Base-by-base conservation (phyloP, 2,113 vertebrate species). In the Malaclemys terrapin region DNA sequence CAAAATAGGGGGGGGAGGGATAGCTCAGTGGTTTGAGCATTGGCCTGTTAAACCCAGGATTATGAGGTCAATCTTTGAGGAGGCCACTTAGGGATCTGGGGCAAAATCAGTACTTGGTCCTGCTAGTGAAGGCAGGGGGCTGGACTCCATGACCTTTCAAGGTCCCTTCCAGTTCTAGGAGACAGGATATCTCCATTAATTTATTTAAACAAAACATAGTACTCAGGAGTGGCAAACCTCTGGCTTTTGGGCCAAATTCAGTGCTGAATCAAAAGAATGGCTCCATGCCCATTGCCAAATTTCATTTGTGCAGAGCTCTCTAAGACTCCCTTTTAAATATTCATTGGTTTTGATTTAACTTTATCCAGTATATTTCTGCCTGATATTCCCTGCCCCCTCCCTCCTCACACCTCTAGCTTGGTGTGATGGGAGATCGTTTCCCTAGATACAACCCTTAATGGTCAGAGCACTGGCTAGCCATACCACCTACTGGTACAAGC, bases 211-310 rank as follows among this genome's bases (percentile, higher is more conserved):
- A 90, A 90, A 96, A 84, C 80, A 92, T 95, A 92, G 92, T 93
- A 85, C 75, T 95, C 92, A 82, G 6, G 31, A 94, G 84, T 83
- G n/a, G 88, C 57, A 87, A 53, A 96, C 59, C 3, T 5, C n/a
- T 89, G 76, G 27, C 59, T 50, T 7, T 27, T 75, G 89, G 20
- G 76, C 87, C 1, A 0, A 79, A 79, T 80, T 94, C 57, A 22
- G 10, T 35, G 47, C 94, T 96, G 93, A 97, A 79, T 98, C 96
- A 86, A 31, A 80, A 82, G 80, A 50, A 11, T 96, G 96, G 90
- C 93, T 97, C 0, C 0, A 2, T 89, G 95, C 95, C 96, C 82
- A 0, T 90, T 93, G 86, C 76, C 80, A 94, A 86, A 89, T 98
- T 97, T 97, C 54, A 81, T 20, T 88, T 94, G 80, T 93, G 84